Evolutionary conservation across 2,888 invertebrate species (phyloP).

Genomic region (Brachynemurus nebulosus): DNA sequence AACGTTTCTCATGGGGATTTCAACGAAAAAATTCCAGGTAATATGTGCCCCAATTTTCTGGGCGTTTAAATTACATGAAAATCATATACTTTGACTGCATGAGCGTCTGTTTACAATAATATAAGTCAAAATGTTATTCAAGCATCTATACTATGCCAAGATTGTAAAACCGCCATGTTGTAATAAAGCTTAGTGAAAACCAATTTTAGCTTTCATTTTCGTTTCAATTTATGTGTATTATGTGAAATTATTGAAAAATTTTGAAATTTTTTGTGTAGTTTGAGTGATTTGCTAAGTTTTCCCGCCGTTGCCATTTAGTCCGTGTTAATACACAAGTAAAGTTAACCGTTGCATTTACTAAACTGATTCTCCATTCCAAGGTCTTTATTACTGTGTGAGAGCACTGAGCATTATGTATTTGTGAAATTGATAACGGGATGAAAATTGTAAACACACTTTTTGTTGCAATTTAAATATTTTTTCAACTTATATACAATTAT

Average conservation of each 20-base stretch:
- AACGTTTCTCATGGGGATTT: conserved; percentile 33
- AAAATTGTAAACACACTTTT: too few relatives aligned
- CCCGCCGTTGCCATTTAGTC: conserved; percentile 34
- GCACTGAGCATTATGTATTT: neutral
- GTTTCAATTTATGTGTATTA: conserved; percentile 10
- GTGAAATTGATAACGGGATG: too few relatives aligned
- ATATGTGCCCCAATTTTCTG: conserved; percentile 20
- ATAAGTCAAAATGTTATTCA: conserved; percentile 26
- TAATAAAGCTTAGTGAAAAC: conserved; percentile 41
- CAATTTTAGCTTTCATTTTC: conserved; percentile 20
- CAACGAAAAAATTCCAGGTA: conserved; percentile 33
- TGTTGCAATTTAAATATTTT: neutral
- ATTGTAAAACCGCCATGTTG: conserved; percentile 54
- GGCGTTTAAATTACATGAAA: conserved; percentile 14
- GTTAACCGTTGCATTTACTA: conserved; percentile 28
- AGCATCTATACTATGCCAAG: conserved; percentile 30
- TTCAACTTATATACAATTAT: neutral
- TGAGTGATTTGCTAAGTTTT: conserved; percentile 34
- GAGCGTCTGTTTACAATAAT: conserved; percentile 14
- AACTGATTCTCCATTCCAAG: conserved; percentile 20
- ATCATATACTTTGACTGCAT: conserved; percentile 13
- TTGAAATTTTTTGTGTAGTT: conserved; percentile 33
- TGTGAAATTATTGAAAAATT: conserved; percentile 31
- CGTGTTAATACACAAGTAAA: conserved; percentile 26
- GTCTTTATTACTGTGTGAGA: conserved; percentile 16